Conservation (phyloP, 64 coral and sea anemone genomes). For the Dendronephthya gigantea region DNA sequence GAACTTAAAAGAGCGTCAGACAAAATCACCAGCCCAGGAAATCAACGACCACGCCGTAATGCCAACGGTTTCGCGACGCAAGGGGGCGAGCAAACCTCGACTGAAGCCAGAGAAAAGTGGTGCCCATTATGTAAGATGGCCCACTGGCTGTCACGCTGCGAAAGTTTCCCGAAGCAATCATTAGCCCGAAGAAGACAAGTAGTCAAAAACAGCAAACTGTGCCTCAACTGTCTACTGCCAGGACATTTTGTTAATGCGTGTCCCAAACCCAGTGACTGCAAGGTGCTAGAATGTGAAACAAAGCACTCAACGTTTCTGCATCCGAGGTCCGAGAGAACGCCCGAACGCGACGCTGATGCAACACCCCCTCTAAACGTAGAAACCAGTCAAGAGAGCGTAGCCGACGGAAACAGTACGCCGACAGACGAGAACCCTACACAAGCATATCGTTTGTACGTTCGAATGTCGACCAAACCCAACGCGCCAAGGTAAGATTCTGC, state of each 20-base stretch:
- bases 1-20: background rate
- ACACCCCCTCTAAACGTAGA: too few relatives aligned
- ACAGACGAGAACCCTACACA: too few relatives aligned
- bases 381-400: background rate
- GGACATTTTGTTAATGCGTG: background rate
- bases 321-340: background rate
- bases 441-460: too few relatives aligned
- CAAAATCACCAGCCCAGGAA: background rate
- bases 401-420: background rate
- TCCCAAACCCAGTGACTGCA: background rate
- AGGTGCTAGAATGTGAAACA: background rate
- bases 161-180: background rate
- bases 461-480: too few relatives aligned
- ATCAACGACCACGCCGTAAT: background rate
- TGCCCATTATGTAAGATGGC: background rate
- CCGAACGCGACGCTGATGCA: background rate
- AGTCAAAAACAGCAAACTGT: background rate
- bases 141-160: background rate
- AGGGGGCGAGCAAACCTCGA: background rate
- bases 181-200: background rate
- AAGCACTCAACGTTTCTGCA: conserved; percentile 15
- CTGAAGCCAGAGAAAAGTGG: background rate
- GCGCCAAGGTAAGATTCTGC: background rate
- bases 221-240: background rate
- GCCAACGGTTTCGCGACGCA: background rate